phyloP scores from a whole-genome alignment of 53 echinoderm and acorn worm genomes.

The Crossaster papposus region DNA sequence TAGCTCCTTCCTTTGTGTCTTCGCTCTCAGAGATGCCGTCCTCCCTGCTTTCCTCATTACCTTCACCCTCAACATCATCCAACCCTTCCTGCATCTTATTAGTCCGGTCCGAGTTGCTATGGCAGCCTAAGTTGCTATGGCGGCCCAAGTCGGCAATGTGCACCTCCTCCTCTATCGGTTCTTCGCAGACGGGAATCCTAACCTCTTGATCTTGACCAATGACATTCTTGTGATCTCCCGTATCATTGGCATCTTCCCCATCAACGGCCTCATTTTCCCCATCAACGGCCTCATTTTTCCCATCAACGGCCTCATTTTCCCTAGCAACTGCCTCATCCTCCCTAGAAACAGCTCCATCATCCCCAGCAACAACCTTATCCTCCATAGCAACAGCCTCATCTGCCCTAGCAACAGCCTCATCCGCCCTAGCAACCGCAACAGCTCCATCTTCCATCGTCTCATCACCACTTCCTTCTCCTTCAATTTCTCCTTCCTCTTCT shows the following conservation, averaged over 20 bases:
- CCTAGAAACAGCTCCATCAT: too few species aligned
- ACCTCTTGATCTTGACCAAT: conserved; percentile 14
- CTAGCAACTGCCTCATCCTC: conserved; percentile 7
- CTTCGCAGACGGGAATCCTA: neutral
- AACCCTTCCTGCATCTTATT: neutral
- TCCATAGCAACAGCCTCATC: conserved; percentile 27
- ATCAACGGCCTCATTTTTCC: conserved; percentile 31
- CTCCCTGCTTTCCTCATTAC: neutral
- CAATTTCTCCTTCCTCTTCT: conserved; percentile 28
- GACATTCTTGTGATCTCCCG: neutral
- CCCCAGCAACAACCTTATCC: too few species aligned
- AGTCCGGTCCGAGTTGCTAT: conserved; percentile 1
- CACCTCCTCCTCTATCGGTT: conserved; percentile 56
- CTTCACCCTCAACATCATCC: neutral
- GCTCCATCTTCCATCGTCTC: conserved; percentile 2
- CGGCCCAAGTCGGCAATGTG: conserved; percentile 52
- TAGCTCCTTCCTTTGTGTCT: neutral
- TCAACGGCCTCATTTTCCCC: conserved; percentile 30
- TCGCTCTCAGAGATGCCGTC: neutral
- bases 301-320: conserved; percentile 26
- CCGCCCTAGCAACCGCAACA: conserved; percentile 8
- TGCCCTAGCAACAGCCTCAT: neutral
- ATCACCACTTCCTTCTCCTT: conserved; percentile 31
- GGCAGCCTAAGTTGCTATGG: conserved; percentile 34
- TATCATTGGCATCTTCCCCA: conserved; percentile 41